Evolutionary conservation across 1,140 invertebrate species (phyloP).

Genomic region (Vollenhovia emeryi): DNA sequence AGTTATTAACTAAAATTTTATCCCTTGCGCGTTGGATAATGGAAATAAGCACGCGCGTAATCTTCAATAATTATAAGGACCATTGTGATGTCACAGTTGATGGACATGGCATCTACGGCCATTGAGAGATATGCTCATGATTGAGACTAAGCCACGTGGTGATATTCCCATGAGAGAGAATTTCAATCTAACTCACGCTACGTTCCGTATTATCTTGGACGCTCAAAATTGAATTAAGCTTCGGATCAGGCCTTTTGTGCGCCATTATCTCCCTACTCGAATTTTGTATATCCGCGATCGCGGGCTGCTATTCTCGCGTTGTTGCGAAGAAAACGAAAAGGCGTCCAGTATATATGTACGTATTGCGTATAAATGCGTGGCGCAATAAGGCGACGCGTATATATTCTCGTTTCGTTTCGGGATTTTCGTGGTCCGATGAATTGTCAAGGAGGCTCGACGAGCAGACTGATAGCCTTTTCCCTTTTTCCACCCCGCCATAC

Average conservation of each 20-base stretch:
- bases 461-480: conserved; percentile 29
- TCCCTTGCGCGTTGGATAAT: neutral
- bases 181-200: conserved; percentile 29
- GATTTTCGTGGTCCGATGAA: conserved; percentile 29
- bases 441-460: conserved; percentile 37
- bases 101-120: conserved; percentile 14
- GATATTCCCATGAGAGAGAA: conserved; percentile 41
- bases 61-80: neutral
- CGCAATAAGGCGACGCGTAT: neutral
- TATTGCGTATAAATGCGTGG: neutral
- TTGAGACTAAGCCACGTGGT: conserved; percentile 33
- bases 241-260: neutral
- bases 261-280: neutral
- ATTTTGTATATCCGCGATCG: neutral
- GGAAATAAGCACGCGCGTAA: conserved; percentile 7
- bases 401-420: conserved; percentile 4
- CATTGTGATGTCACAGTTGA: conserved; percentile 35
- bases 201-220: conserved; percentile 23
- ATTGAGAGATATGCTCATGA: conserved; percentile 12
- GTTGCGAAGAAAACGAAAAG: neutral
- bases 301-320: neutral
- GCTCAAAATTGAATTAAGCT: conserved; percentile 42
- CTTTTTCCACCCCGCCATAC: neutral
- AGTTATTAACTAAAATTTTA: too few species aligned
- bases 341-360: neutral